Evolutionary conservation across 2,113 vertebrate genomes (phyloP), one percentile per base, ranked within the genome.

Genomic region (Mellivora capensis): DNA sequence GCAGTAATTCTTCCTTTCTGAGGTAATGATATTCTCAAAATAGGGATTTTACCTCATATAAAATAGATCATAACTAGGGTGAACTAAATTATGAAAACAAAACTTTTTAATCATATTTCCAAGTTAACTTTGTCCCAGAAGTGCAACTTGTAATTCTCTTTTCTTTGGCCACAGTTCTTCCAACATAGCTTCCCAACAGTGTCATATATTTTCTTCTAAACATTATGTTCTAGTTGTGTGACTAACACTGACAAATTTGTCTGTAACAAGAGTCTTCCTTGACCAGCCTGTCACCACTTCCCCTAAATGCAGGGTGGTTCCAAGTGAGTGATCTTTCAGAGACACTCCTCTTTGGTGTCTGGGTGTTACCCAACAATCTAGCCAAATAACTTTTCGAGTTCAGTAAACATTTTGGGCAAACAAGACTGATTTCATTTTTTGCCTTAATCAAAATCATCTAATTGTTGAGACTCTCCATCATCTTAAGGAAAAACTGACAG

Each of bases 361-460:
- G 91, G 82, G 90, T 61, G 85, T 90, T 79, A 67, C 64, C 72
- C 80, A 37, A 90, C 25, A 80, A 34, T 52, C 61, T 6, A 81
- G 82, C 59, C 42, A 57, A 57, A 14, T 34, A 59, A 67, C 54
- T 71, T 15, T 91, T 71, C 42, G 71, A 86, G 62, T 39, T 61
- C 47, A 90, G 49, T 37, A 64, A 94, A 81, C 29, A n/a, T 21
- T 85, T 23, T 57, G 83, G 79, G 44, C 29, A 15, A 84, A 95
- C 10, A 8, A 74, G 44, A 57, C 42, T 97, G 97, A 98, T 71
- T 79, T 96, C 95, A 96, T 71, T 87, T 93, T 96, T 85, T 64
- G 61, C 31, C 27, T 96, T 25, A 93, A 59, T 94, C n/a, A 52
- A 9, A 83, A 29, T 87, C 71, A 92, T 92, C 87, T 89, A 91